phyloP scores from a whole-genome alignment of 2,797 vertebrate genomes.

The Hephaestus fuliginosus region DNA sequence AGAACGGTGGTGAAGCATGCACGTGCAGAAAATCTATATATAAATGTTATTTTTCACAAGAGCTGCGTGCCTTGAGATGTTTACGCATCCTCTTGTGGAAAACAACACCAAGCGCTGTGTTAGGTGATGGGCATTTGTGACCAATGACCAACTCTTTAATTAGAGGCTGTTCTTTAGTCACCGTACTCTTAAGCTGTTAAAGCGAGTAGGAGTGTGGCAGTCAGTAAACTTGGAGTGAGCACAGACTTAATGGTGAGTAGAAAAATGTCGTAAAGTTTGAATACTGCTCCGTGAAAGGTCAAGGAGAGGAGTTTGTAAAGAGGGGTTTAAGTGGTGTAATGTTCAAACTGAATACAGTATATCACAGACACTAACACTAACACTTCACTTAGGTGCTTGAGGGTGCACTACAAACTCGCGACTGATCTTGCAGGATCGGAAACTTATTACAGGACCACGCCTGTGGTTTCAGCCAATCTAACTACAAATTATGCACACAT shows the following conservation, averaged over 20 bases:
- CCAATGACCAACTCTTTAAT: background rate
- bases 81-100: slow-evolving; percentile 7
- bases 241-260: slow-evolving; percentile 3
- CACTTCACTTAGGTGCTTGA: background rate
- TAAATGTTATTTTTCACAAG: too few relatives aligned
- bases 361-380: background rate
- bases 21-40: too few relatives aligned
- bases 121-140: too few relatives aligned
- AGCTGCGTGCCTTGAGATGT: too few relatives aligned
- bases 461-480: background rate
- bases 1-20: slow-evolving; percentile 19
- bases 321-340: background rate
- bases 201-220: background rate
- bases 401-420: background rate
- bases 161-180: background rate
- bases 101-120: background rate
- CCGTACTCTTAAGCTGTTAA: background rate
- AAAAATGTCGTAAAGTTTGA: background rate
- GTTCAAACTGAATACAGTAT: background rate
- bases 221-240: slow-evolving; percentile 21
- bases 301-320: background rate
- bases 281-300: background rate
- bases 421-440: background rate
- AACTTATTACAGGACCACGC: background rate
- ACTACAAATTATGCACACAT: background rate